Percentiles rank a stretch among this genome's conserved stretches.
These are phyloP conservation scores for Platysteira castanea DNA, from an alignment of 2,113 vertebrate genomes.

Conservation along the genomic window DNA sequence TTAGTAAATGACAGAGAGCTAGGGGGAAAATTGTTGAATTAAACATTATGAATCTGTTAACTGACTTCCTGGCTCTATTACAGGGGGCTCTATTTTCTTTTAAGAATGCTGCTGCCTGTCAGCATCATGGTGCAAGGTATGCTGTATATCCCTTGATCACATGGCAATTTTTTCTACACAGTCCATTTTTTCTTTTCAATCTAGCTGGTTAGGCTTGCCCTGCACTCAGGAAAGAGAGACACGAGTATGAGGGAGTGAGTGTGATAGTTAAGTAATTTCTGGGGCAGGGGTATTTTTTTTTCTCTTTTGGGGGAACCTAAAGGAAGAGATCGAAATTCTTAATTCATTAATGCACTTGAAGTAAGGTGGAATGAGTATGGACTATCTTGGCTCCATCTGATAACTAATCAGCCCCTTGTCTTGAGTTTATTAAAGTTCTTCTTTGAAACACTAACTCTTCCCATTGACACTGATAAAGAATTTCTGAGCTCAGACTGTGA, in stretches of 20 bases:
- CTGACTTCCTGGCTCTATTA: neutral
- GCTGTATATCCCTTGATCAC: neutral
- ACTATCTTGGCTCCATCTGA: neutral
- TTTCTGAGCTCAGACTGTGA: neutral
- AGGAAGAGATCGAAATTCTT: neutral
- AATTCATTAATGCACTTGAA: neutral
- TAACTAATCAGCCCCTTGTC: neutral
- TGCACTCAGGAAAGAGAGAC: neutral
- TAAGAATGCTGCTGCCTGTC: neutral
- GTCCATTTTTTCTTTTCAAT: neutral
- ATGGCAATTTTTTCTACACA: neutral
- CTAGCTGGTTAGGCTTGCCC: neutral
- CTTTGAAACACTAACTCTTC: neutral
- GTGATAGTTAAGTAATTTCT: neutral
- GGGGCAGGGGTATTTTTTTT: accelerated
- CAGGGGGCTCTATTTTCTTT: neutral
- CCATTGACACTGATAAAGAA: neutral
- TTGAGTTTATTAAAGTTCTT: neutral
- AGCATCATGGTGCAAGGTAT: neutral
- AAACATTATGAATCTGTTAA: neutral
- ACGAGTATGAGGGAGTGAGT: neutral
- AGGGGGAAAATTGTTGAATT: neutral
- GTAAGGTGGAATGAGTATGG: neutral
- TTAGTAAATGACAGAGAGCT: neutral
- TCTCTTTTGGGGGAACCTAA: neutral